Base-by-base conservation (phyloP, 2,888 invertebrate species). In the Zhuqinia jingwanae region DNA sequence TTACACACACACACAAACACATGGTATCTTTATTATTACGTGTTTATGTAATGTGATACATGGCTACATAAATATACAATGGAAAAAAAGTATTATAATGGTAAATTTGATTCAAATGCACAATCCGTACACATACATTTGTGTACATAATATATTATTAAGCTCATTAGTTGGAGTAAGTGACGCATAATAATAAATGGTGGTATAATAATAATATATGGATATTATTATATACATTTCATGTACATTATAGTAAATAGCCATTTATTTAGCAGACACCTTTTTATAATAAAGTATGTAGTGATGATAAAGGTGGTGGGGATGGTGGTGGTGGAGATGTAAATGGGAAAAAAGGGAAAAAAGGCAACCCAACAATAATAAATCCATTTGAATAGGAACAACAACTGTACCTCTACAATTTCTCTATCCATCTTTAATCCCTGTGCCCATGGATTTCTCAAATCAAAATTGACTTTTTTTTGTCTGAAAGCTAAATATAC, bases 101-200 rank as follows among this genome's bases (percentile, higher is more conserved):
- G n/a, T 13, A 47, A 70, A 45, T 70, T 45, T 45, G 47, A 70
- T 50, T 47, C 70, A 25, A 70, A 25, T 22, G 15, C 76, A 58
- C 36, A 56, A 76, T 53, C n/a, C 27, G 53, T 17, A 56, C 56
- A 56, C 11, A 60, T 42, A 36, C 25, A 70, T 84, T 84, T 85
- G 79, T 85, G 58, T 85, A 85, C 85, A 85, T 73, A 65, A 79
- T 73, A 78, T 36, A 85, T 85, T 85, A n/a, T 79, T 36, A 8
- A 68, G 73, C 85, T 79, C 73, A 85, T 85, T 85, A 82, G 79
- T 79, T 47, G 25, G 60, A 85, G 78, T 68, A 58, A 73, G 60
- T 73, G 58, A 75, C 58, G 73, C 81, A 81, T 81, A 73, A 81
- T 81, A 60, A 70, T 36, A 36, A 65, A 47, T 70, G 27, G 70